phyloP scores from a whole-genome alignment of 1,140 invertebrate genomes.

The Liolophura sinensis region DNA sequence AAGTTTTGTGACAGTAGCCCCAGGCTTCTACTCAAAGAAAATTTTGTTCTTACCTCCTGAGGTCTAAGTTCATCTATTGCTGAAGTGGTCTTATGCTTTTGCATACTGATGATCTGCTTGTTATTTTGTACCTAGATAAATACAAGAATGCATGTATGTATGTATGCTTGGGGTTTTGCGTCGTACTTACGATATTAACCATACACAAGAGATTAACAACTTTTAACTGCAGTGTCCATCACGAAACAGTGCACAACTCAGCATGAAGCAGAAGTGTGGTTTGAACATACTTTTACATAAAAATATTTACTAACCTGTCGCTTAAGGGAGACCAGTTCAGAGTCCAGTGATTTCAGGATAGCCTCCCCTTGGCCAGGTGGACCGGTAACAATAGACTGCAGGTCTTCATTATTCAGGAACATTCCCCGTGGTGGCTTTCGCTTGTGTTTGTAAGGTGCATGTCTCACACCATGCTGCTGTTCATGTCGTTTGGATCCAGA shows the following conservation, averaged over 20 bases:
- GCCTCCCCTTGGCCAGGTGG: constrained; percentile 75
- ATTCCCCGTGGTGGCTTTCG: constrained; percentile 92
- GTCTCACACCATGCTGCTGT: constrained; percentile 39
- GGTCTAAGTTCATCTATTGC: constrained; percentile 75
- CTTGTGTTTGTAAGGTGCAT: constrained; percentile 69
- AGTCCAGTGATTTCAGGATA: constrained; percentile 87
- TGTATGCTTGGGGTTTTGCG: too few relatives aligned
- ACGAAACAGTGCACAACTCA: background rate
- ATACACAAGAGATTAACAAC: too few relatives aligned
- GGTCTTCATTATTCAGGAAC: constrained; percentile 95
- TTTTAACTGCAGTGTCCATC: too few relatives aligned
- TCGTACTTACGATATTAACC: too few relatives aligned
- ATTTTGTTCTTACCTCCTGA: constrained; percentile 37
- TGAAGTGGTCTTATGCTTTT: constrained; percentile 68
- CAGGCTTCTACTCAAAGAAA: too few relatives aligned
- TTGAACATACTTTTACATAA: too few relatives aligned
- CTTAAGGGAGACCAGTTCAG: constrained; percentile 90
- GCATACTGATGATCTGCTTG: constrained; percentile 86
- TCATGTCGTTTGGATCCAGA: constrained; percentile 67
- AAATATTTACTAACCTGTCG: constrained; percentile 77
- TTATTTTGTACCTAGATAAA: constrained; percentile 86
- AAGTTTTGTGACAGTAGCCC: too few relatives aligned
- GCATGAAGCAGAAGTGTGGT: background rate
- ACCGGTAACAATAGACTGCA: constrained; percentile 79
- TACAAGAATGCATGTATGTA: too few relatives aligned